Conservation (phyloP, 2,888 invertebrate species). For the Adelognathus sp. region DNA sequence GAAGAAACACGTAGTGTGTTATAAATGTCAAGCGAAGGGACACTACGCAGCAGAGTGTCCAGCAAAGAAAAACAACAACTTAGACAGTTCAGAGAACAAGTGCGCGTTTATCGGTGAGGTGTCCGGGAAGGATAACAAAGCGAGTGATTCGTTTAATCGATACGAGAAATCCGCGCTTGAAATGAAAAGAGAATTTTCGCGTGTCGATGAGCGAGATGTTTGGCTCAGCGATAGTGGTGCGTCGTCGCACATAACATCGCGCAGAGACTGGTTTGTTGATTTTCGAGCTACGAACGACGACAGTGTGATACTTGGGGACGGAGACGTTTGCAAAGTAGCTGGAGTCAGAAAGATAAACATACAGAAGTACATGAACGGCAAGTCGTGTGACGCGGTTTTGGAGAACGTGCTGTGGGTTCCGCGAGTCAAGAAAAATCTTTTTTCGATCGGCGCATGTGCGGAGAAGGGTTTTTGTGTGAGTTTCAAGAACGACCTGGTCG, state of each 20-base stretch:
- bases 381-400: constrained; percentile 14
- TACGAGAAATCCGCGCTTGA: neutral
- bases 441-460: constrained; percentile 66
- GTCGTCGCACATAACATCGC: constrained; percentile 36
- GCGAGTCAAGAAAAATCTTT: constrained; percentile 60
- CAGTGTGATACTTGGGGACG: constrained; percentile 16
- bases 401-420: constrained; percentile 63
- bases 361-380: neutral
- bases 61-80: constrained; percentile 5
- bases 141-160: neutral
- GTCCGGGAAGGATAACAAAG: neutral
- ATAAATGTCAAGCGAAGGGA: constrained; percentile 15
- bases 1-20: neutral
- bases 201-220: neutral
- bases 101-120: neutral
- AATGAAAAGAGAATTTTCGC: neutral
- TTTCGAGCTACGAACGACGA: neutral
- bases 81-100: neutral
- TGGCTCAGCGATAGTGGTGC: constrained; percentile 52
- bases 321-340: neutral
- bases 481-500: neutral
- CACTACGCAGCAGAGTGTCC: constrained; percentile 44
- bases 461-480: neutral
- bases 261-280: neutral
- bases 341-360: neutral